Evolutionary conservation across 2,888 invertebrate genomes (phyloP), one percentile per base, ranked within the genome.

Genomic region (Drosophila diplacantha): DNA sequence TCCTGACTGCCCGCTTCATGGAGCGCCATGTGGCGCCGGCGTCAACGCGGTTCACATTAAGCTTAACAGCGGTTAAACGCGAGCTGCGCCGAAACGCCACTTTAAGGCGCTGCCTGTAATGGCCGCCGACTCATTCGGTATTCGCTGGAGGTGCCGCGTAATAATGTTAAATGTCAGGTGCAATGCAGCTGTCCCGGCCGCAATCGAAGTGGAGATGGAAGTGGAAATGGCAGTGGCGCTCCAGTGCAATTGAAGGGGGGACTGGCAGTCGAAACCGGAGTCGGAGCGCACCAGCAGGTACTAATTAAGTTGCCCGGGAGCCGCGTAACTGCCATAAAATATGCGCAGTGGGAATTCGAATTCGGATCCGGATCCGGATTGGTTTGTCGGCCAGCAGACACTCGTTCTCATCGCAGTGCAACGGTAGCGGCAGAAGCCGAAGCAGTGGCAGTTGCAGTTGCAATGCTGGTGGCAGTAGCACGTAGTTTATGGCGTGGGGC

Each of bases 111-210:
- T 44, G 49, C 53, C 56, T 39, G 73, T 71, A 77, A 75, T 81
- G 71, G 73, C 73, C 75, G 55, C 63, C 71, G 56, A 46, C 38
- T 46, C 68, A 46, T 67, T 66, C 39, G 52, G 72, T 43, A 57
- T 72, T 64, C 61, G 59, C 51, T 55, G 59, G 62, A 73, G 71
- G 64, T 60, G 75, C 71, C 73, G 76, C 72, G 76, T 71, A 77
- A 77, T 77, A 79, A 76, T 81, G 76, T 81, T 81, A 79, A 77
- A 79, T 77, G 74, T 75, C 81, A 79, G 81, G 80, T 81, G 76
- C 76, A 81, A 46, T 77, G 76, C 79, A 81, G 73, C 75, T 43
- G 24, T 52, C 41, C 52, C 63, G 32, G 49, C 47, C 46, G 55
- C 52, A 59, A 51, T 59, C 59, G 59, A 31, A 47, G 53, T 34